Percentiles rank a stretch among this genome's conserved stretches.
These are phyloP conservation scores for Thamnaconus septentrionalis DNA, from an alignment of 2,113 vertebrate genomes.

Conservation along the genomic window DNA sequence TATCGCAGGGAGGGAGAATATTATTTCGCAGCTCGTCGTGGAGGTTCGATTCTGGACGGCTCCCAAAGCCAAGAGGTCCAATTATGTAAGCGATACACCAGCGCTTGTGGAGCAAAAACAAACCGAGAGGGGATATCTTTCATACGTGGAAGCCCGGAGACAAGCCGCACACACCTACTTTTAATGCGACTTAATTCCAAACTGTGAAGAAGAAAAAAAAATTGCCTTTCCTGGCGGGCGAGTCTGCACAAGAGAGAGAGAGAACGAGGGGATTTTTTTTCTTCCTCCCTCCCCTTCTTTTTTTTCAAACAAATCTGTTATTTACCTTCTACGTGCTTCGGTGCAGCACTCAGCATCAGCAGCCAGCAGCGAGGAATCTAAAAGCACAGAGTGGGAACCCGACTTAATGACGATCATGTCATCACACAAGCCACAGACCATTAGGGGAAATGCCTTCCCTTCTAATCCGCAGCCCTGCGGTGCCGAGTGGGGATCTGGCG, in stretches of 20 bases:
- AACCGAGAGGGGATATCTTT: neutral
- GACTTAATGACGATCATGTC: constrained; percentile 67
- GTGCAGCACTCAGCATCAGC: no score
- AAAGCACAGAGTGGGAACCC: constrained; percentile 47
- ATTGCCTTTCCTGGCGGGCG: no score
- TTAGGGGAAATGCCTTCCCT: constrained; percentile 63
- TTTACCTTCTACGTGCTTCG: no score
- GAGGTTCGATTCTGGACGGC: constrained; percentile 24
- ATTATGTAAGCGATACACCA: constrained; percentile 16
- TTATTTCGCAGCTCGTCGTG: no score
- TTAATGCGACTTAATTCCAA: no score
- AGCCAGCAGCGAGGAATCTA: constrained; percentile 24
- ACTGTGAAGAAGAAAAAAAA: no score
- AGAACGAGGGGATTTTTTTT: no score
- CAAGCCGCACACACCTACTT: no score
- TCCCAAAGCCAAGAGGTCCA: constrained; percentile 27
- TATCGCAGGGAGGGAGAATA: constrained; percentile 7
- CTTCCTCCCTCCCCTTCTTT: no score
- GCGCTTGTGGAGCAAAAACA: constrained; percentile 13
- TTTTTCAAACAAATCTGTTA: no score
- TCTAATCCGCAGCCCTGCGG: constrained; percentile 61
- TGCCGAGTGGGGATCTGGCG: constrained; percentile 53
- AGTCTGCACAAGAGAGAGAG: no score
- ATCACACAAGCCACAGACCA: constrained; percentile 58
- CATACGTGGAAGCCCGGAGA: neutral